Base-by-base conservation (phyloP, 2,888 invertebrate species). In the Cartodere bifasciata region DNA sequence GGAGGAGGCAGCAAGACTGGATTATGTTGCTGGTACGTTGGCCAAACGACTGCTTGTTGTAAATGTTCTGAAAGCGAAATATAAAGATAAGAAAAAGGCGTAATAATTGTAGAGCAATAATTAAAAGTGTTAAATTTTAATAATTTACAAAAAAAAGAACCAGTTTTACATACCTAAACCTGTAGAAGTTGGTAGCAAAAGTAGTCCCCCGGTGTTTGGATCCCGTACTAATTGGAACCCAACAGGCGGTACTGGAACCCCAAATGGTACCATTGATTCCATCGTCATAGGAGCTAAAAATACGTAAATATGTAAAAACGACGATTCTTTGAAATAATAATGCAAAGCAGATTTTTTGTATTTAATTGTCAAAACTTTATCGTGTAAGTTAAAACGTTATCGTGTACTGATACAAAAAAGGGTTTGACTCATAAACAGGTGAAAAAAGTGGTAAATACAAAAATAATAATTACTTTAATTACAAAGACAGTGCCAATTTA, bases 141-240 rank as follows among this genome's bases (percentile, higher is more conserved):
- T 29, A 11, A 22, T 20, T 15, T 24, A 24, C 10, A 23, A 24
- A 13, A 29, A 23, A 28, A 27, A 14, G 20, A 9, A 7, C 20
- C 20, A 6, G 20, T n/a, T 20, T 7, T n/a, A 33, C 33, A 28
- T 32, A 33, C 36, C 32, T 36, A 33, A 31, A 26, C 17, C 33
- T 27, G 28, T 31, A 5, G 29, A 32, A 20, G 83, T 70, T 25
- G 85, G 84, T 45, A 86, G 67, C 40, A 86, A 72, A 41, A 86
- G 70, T 37, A 86, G 67, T 45, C 85, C 85, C 25, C 88, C 87
- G 3, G 83, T 82, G 13, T 79, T 70, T 16, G 87, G 83, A 56
- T 90, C 90, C 40, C 88, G 72, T 29, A 85, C 80, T 50, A 90
- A 68, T 62, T 88, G 88, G 60, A 80, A 83, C 35, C 87, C 87